Evolutionary conservation across 2,113 vertebrate genomes (phyloP), one percentile per base, ranked within the genome.

Genomic region (Neofelis nebulosa): DNA sequence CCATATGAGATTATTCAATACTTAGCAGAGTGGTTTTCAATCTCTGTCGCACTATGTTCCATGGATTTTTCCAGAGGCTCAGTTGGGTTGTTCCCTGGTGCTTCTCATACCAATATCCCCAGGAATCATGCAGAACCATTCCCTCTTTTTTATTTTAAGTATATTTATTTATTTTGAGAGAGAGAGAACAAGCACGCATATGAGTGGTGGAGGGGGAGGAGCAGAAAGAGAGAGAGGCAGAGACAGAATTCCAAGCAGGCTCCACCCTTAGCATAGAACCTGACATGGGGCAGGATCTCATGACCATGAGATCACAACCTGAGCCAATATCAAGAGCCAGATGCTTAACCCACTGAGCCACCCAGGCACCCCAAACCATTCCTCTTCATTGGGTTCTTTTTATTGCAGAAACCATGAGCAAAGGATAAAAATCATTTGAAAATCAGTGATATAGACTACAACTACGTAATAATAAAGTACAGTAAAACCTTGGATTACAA

Each of bases 381-480:
- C 7, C 12, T 38, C 45, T 45, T 79, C 57, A 55, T 5, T 71
- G 61, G 2, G 19, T 63, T 83, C 80, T 73, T 41, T 89, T 89
- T 66, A 71, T n/a, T 93, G 36, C 27, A 36, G 19, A 86, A 66
- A 73, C 48, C 18, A 50, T 38, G 31, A 87, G 14, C 19, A 82
- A 92, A 96, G 41, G 19, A 16, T 84, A 88, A 66, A 82, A 93
- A 6, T 63, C 25, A 45, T 31, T 82, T 86, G 66, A 96, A 96
- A 96, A 95, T 55, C 57, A 65, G 11, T 93, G 65, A 74, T 48
- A 63, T 1, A 71, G 82, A 82, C 57, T 73, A 38, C 21, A 55
- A 78, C 3, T 6, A 41, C 18, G n/a, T 66, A 86, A 16, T 63
- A 23, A 36, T 55, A 21, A 61, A 61, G 57, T 61, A 61, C 21